Evolutionary conservation across 30 jellyfish, hydroid and myxozoan species (phyloP), one percentile per base, ranked within the genome.

Genomic region (Sanderia malayensis): DNA sequence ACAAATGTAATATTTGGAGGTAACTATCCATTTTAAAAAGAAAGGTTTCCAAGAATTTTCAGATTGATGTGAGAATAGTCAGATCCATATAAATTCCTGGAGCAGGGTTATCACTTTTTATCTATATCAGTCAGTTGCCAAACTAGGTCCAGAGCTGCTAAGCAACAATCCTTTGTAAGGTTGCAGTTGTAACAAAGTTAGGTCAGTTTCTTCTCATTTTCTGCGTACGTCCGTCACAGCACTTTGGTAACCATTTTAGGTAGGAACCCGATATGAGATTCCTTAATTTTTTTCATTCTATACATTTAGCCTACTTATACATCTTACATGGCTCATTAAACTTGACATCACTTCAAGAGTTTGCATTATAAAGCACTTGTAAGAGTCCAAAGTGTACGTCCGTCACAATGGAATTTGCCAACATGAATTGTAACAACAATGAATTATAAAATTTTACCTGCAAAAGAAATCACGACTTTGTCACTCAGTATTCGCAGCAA

Each of bases 401-500:
- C 52, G 10, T 37, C 52, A 37, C 52, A 37, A 37, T 13, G 13
- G 52, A 37, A 37, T 37, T 37, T 37, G 52, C 52, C 52, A 49
- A 9, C 27, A 49, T 49, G 64, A 9, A 49, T 19, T 49, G 64
- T 49, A 49, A 49, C 64, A 49, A 49, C 27, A 49, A 49, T 49
- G 64, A 23, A 23, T 59, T 59, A 11, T 8, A 25, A 23, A 15
- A 61, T 61, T 53, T 61, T 61, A 61, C 74, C 74, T 4, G 58
- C 17, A 27, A 58, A 61, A 29, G 74, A 61, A 61, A 30, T 61
- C 9, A 28, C 53, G 28, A 61, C 74, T 61, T 61, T 53, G 49
- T 61, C 74, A 61, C 58, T 61, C 46, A 61, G 74, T 61, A 61
- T 61, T 6, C 58, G 74, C 74, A 61, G 74, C 74, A 61, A 29